Evolutionary conservation across 64 coral and sea anemone genomes (phyloP), one percentile per base, ranked within the genome.

Genomic region (Pachyseris speciosa): DNA sequence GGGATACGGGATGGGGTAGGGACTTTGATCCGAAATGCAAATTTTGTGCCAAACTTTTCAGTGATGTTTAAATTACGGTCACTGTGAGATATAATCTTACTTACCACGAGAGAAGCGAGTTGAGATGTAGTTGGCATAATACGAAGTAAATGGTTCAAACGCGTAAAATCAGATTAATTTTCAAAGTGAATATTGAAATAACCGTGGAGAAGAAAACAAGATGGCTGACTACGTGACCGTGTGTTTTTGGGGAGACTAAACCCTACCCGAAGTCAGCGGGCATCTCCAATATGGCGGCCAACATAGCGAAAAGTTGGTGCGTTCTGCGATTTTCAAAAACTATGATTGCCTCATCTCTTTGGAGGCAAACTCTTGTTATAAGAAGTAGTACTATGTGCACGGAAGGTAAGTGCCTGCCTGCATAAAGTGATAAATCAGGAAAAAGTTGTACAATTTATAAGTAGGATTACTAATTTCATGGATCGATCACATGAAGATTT

Each of bases 201-300:
- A 64, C 27, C 59, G n/a, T 13, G 4, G 17, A 57, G 51, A 55
- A 16, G 2, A 4, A 63, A 63, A 6, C 22, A 63, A 63, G 25
- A 24, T 28, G 25, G 59, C 20, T 7, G 59, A 63, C 6, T 63
- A 5, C n/a, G 1, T 48, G 40, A 28, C 72, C 43, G 72, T 75
- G 39, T 5, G 5, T 38, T 17, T 41, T 34, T 72, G 20, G 45
- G 45, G 29, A 32, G 49, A 34, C 74, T 79, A 52, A 78, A 34
- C 27, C 28, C 5, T 2, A 78, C 69, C 49, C 15, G 1, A 15
- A 72, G 30, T 2, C 74, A 88, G 42, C 43, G 72, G 27, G 6
- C n/a, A 20, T 69, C 69, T 80, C 38, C 88, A 90, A 80, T 22
- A 90, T 90, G 88, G 88, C 88, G 88, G 88, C 63, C 42, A 66